Evolutionary conservation across 2,113 vertebrate species (phyloP).

Genomic region (Macquaria ambigua): DNA sequence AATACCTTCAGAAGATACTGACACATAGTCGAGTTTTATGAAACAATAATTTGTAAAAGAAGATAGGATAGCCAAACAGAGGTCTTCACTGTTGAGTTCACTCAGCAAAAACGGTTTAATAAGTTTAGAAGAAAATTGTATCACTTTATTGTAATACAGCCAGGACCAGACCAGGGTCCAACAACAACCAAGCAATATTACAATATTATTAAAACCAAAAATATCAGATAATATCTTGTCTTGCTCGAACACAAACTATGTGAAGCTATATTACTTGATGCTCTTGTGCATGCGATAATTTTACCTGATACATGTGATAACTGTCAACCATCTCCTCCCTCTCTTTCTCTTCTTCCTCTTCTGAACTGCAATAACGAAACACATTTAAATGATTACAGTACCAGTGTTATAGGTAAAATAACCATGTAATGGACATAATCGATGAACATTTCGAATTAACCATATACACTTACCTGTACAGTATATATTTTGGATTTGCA

Average conservation of each 20-base stretch:
- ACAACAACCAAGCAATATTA: background rate
- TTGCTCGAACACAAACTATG: background rate
- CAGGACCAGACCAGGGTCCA: background rate
- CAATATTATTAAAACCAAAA: background rate
- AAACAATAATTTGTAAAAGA: background rate
- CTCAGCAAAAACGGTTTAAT: background rate
- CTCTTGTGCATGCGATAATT: background rate
- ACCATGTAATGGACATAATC: too few relatives aligned
- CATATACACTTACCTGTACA: too few relatives aligned
- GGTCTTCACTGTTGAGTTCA: background rate
- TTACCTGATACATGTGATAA: conserved; percentile 88
- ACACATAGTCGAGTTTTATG: background rate
- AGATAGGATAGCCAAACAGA: background rate
- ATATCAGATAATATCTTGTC: background rate
- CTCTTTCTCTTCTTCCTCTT: conserved; percentile 90
- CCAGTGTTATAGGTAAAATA: background rate
- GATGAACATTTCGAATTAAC: too few relatives aligned
- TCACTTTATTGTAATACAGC: background rate
- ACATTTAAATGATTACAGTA: background rate
- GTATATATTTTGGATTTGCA: too few relatives aligned
- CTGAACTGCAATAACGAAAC: conserved; percentile 73
- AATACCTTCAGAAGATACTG: background rate
- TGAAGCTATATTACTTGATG: background rate
- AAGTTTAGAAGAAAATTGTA: background rate
- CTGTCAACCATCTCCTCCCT: conserved; percentile 84